phyloP scores from a whole-genome alignment of 2,113 vertebrate species.

The Cavia porcellus region DNA sequence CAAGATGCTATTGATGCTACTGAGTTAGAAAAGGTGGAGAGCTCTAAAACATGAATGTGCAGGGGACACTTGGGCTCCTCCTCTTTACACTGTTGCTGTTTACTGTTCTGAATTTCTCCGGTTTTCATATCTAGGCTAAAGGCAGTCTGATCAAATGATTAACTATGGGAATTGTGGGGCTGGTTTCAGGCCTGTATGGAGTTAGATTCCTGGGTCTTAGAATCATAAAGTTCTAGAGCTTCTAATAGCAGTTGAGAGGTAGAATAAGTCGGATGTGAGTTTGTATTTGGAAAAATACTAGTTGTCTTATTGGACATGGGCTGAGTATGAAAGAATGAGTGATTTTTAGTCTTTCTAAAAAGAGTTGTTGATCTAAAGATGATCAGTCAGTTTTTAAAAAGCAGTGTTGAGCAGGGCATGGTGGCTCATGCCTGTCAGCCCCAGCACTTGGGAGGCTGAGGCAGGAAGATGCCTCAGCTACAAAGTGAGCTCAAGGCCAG shows the following conservation, averaged over 20 bases:
- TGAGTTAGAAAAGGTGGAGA: neutral
- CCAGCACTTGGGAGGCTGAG: neutral
- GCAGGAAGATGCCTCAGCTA: neutral
- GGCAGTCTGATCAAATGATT: slow-evolving; percentile 52
- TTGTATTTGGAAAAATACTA: slow-evolving; percentile 20
- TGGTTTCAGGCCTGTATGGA: neutral
- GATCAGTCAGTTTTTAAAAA: slow-evolving; percentile 8
- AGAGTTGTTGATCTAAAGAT: slow-evolving; percentile 29
- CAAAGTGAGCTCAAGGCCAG: neutral
- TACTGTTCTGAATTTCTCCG: slow-evolving; percentile 4
- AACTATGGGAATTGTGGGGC: slow-evolving; percentile 40
- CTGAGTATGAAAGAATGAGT: neutral
- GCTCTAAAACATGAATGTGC: neutral
- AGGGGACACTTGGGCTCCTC: neutral
- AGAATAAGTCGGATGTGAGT: neutral
- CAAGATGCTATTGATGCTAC: neutral
- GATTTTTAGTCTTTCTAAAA: slow-evolving; percentile 33
- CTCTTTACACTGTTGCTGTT: neutral
- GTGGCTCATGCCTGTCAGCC: neutral
- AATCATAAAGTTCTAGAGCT: slow-evolving; percentile 38
- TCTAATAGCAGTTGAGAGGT: slow-evolving; percentile 9
- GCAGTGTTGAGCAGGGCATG: neutral
- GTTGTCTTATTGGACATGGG: neutral
- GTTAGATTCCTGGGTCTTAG: slow-evolving; percentile 27
- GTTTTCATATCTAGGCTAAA: slow-evolving; percentile 16